Conservation (phyloP, 2,113 vertebrate species). For the Aspiorhynchus laticeps region DNA sequence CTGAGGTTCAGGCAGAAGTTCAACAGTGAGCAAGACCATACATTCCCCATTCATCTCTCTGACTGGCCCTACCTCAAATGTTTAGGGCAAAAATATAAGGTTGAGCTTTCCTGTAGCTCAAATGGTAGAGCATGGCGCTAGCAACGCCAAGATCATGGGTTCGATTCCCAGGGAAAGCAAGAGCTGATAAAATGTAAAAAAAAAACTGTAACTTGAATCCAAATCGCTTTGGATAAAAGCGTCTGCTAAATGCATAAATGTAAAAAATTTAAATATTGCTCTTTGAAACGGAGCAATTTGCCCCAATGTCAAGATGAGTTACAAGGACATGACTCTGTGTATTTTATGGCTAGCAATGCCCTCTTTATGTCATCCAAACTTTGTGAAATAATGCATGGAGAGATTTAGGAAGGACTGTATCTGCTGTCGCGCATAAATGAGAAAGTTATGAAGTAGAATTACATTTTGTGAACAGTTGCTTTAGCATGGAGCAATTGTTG, state of each 20-base stretch:
- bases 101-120: too few species aligned
- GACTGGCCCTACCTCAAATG: constrained; percentile 46
- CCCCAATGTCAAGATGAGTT: constrained; percentile 58
- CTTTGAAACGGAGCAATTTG: constrained; percentile 59
- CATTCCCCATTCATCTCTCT: constrained; percentile 56
- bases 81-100: constrained; percentile 50
- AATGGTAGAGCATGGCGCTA: too few species aligned
- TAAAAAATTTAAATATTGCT: too few species aligned
- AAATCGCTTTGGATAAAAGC: too few species aligned
- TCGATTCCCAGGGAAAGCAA: too few species aligned
- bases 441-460: constrained; percentile 28
- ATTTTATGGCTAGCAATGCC: constrained; percentile 51
- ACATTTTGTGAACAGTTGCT: not conserved
- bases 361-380: constrained; percentile 49
- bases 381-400: constrained; percentile 41
- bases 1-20: constrained; percentile 54
- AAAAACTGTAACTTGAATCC: too few species aligned
- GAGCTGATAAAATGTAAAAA: too few species aligned
- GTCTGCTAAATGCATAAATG: too few species aligned
- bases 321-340: constrained; percentile 53
- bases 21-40: constrained; percentile 48
- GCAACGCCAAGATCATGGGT: too few species aligned
- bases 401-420: constrained; percentile 46
- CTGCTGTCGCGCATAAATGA: not conserved
- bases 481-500: not conserved